Evolutionary conservation across 2,113 vertebrate genomes (phyloP), one percentile per base, ranked within the genome.

Genomic region (Ascaphus truei): DNA sequence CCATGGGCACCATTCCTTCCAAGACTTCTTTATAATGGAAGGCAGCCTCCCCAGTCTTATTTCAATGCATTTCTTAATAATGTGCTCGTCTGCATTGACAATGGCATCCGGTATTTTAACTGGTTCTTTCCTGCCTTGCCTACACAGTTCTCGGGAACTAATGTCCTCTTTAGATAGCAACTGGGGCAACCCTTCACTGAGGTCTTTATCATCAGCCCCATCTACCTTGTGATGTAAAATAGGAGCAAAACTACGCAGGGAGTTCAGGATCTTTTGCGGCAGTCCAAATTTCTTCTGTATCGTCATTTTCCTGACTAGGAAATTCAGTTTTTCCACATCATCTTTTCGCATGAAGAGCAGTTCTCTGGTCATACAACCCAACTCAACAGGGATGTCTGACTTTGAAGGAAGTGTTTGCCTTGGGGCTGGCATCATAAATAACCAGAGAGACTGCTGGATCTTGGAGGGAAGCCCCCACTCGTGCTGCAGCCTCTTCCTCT

Each of bases 341-440:
- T 8, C 9, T 4, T 3, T 8, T 3, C 33, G 13, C 15, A 62
- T 34, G 36, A 52, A 60, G 5, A 8, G 3, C 3, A 1, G 29
- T 15, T 45, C 37, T 11, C 4, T 8, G 3, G 5, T 25, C 5
- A 11, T n/a, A n/a, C n/a, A n/a, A n/a, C n/a, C 1, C 5, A 41
- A 1, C 0, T 1, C 5, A 23, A 39, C 7, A 5, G 1, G 2
- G 2, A 1, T n/a, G n/a, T n/a, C n/a, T n/a, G n/a, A n/a, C n/a
- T n/a, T n/a, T n/a, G n/a, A n/a, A n/a, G n/a, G n/a, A n/a, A n/a
- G n/a, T n/a, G n/a, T n/a, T n/a, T n/a, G 11, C 3, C 7, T 31
- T 5, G 72, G 47, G 2, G 8, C 10, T 23, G 1, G 25, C 2
- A 8, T n/a, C 16, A 61, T 7, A 23, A 61, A 73, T 20, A 15